These are phyloP conservation scores for Macropus fuliginosus DNA, from an alignment of 2,797 vertebrate genomes.

Conservation along the genomic window DNA sequence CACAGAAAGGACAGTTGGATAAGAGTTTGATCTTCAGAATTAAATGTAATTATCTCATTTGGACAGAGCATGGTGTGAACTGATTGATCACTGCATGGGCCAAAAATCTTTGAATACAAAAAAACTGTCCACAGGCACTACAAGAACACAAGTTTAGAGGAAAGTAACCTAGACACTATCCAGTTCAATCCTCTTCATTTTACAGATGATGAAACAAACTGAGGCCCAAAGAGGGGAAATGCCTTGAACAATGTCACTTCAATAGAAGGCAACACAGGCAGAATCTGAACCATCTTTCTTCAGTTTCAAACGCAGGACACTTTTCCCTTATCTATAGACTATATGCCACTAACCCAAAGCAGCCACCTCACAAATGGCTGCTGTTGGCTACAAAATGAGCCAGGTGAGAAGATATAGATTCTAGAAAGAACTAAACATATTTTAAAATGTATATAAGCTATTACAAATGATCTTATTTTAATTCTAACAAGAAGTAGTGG, in stretches of 20 bases:
- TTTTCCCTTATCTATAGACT: not conserved
- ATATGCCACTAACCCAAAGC: slow-evolving; percentile 17
- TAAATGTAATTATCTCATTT: not conserved
- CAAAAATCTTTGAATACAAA: slow-evolving; percentile 31
- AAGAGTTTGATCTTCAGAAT: not conserved
- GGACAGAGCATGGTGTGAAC: not conserved
- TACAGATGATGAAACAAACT: not conserved
- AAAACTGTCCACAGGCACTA: not conserved
- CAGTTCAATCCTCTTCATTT: not conserved
- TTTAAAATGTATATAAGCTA: slow-evolving; percentile 47
- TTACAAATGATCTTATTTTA: slow-evolving; percentile 29
- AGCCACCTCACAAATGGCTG: slow-evolving; percentile 24
- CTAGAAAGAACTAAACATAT: slow-evolving; percentile 44
- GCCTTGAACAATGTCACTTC: not conserved
- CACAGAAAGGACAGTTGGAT: not conserved
- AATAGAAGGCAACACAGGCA: not conserved
- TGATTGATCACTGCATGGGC: not conserved
- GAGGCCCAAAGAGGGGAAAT: not conserved
- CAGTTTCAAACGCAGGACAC: not conserved
- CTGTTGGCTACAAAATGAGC: slow-evolving; percentile 37
- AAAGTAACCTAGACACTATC: not conserved
- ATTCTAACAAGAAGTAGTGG: not conserved
- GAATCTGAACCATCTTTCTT: not conserved
- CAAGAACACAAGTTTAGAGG: not conserved
- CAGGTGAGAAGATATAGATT: not conserved